Evolutionary conservation across 2,888 invertebrate species (phyloP), one percentile per base, ranked within the genome.

Genomic region (Cordilura impudica): DNA sequence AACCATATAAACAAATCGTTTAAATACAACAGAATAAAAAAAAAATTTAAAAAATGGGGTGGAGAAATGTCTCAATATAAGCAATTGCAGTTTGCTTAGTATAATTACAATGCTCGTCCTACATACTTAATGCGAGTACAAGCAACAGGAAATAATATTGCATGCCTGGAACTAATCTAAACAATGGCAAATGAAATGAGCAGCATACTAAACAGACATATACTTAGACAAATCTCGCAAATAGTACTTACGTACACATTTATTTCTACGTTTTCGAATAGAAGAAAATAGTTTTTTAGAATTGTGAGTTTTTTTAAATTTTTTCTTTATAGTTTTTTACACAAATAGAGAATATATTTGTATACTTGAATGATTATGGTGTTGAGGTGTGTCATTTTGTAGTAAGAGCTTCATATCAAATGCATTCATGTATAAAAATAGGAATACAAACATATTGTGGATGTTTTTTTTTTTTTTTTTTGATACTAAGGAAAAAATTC

Each of bases 321-420:
- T n/a, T n/a, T n/a, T n/a, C n/a, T n/a, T n/a, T 31, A 31, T 31
- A 31, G 31, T n/a, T 39, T 51, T 23, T 2, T 12, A 54, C n/a
- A 60, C 8, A 26, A 23, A 23, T 23, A 51, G 8, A 45, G 43
- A 56, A 51, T 19, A 66, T 71, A n/a, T n/a, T n/a, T n/a, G 54
- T 73, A 65, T 82, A 80, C 69, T 81, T 66, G 79, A 74, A 65
- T 79, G 83, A 76, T 74, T 81, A 67, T 74, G 73, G 54, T 71
- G 56, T 76, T 81, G 78, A 82, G 84, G 84, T 83, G 82, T 84
- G 83, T 82, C 84, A 81, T 63, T 71, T 65, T 73, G 47, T 60
- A 80, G 81, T 51, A 16, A 71, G 31, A 71, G 61, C 54, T 54
- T 61, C 53, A 31, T 43, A 51, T 60, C 49, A 49, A 51, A 63